phyloP scores from a whole-genome alignment of 2,113 vertebrate species.

The Proterorhinus semilunaris region DNA sequence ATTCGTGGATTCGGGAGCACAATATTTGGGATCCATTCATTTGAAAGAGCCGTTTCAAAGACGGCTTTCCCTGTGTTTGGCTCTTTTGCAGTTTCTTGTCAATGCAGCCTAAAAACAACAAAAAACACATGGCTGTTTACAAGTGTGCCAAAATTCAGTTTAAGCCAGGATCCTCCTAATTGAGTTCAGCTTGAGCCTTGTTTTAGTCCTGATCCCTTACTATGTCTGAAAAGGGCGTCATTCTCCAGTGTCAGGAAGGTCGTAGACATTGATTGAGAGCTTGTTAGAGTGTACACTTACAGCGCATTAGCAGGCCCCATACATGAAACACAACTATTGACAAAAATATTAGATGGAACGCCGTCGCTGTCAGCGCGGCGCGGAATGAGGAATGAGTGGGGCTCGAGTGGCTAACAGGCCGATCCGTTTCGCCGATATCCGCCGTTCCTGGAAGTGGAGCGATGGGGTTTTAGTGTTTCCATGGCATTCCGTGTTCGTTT shows the following conservation, averaged over 20 bases:
- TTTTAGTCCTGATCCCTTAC: background rate
- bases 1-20: too few relatives aligned
- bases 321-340: constrained; percentile 22
- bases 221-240: constrained; percentile 39
- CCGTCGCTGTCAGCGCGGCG: constrained; percentile 8
- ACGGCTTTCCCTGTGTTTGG: too few relatives aligned
- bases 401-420: background rate
- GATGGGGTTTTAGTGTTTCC: constrained; percentile 25
- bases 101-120: too few relatives aligned
- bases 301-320: constrained; percentile 22
- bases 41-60: too few relatives aligned
- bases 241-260: constrained; percentile 42
- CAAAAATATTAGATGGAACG: constrained; percentile 26
- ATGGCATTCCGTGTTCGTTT: constrained; percentile 21
- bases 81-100: too few relatives aligned
- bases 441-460: constrained; percentile 8
- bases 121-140: too few relatives aligned
- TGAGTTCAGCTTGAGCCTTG: too few relatives aligned
- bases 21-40: too few relatives aligned
- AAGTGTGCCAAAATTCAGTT: too few relatives aligned
- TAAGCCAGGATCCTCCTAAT: too few relatives aligned
- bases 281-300: constrained; percentile 24
- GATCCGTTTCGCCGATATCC: background rate
- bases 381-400: constrained; percentile 5
- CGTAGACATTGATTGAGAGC: constrained; percentile 44